Evolutionary conservation across 2,797 vertebrate species (phyloP).

Genomic region (Urophycis tenuis): DNA sequence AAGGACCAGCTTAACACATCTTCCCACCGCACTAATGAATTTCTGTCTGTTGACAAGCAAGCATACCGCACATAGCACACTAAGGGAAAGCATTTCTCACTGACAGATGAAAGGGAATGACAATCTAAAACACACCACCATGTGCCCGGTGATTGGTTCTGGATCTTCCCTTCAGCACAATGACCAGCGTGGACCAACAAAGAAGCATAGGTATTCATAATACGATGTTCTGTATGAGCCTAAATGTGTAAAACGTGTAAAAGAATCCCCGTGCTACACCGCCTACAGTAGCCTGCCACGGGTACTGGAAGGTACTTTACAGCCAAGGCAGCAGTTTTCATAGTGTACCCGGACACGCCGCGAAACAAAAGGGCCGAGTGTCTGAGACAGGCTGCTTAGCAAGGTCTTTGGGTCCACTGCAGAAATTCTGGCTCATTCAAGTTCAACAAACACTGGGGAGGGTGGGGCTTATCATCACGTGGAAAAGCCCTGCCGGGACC

Average conservation of each 20-base stretch:
- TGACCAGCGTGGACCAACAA: not conserved
- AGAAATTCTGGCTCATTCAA: not conserved
- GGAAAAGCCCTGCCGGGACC: not conserved
- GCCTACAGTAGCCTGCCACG: not conserved
- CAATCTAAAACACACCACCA: not conserved
- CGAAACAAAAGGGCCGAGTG: not conserved
- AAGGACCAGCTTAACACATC: not conserved
- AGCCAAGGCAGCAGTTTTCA: not conserved
- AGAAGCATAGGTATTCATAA: not conserved
- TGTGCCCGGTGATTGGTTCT: not conserved
- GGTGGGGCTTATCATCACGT: not conserved
- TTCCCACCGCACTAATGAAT: constrained; percentile 22
- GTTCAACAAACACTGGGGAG: not conserved
- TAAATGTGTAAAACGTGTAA: not conserved
- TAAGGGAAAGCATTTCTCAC: too few species aligned
- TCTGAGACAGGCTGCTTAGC: not conserved
- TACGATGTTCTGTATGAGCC: not conserved
- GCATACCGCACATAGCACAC: constrained; percentile 14
- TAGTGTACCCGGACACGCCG: not conserved
- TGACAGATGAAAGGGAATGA: too few species aligned
- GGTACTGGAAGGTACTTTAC: not conserved
- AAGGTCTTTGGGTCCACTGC: not conserved
- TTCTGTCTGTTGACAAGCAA: constrained; percentile 4
- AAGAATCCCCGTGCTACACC: not conserved
- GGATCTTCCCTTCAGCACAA: not conserved